Evolutionary conservation across 2,797 vertebrate genomes (phyloP).

Genomic region (Artibeus lituratus): DNA sequence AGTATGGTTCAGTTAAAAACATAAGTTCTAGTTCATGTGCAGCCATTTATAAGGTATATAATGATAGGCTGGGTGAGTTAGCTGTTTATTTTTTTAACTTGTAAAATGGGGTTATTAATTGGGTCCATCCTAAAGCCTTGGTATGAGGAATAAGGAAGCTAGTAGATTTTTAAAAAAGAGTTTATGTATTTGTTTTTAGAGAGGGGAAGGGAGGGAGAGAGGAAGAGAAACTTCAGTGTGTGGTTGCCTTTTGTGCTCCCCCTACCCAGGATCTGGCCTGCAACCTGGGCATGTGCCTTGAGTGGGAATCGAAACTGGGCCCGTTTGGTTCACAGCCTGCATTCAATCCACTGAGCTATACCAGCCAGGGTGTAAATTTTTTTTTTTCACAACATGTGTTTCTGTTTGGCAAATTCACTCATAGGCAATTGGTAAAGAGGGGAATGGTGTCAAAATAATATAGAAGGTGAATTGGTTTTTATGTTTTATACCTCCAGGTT

Average conservation of each 20-base stretch:
- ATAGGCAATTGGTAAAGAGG: not conserved
- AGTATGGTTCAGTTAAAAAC: slow-evolving; percentile 24
- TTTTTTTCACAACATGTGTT: not conserved
- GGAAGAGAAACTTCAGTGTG: too few relatives aligned
- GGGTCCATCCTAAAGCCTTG: not conserved
- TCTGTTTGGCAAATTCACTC: slow-evolving; percentile 32
- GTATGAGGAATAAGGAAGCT: not conserved
- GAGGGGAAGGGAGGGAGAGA: too few relatives aligned
- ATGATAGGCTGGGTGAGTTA: not conserved
- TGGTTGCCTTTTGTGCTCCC: too few relatives aligned
- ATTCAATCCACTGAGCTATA: too few relatives aligned
- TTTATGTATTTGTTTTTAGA: too few relatives aligned
- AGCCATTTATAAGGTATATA: slow-evolving; percentile 9
- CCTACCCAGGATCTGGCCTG: too few relatives aligned
- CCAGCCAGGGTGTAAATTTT: not conserved
- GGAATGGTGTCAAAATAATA: not conserved
- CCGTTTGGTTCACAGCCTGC: too few relatives aligned
- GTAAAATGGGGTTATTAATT: slow-evolving; percentile 36
- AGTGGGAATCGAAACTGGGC: too few relatives aligned
- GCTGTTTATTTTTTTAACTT: slow-evolving; percentile 38
- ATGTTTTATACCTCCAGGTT: not conserved
- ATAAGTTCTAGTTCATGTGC: not conserved
- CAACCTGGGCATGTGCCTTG: too few relatives aligned
- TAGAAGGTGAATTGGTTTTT: not conserved
- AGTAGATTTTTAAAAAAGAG: not conserved